These are phyloP conservation scores for Rhadinocentrus ornatus DNA, from an alignment of 2,797 vertebrate species.

Conservation along the genomic window DNA sequence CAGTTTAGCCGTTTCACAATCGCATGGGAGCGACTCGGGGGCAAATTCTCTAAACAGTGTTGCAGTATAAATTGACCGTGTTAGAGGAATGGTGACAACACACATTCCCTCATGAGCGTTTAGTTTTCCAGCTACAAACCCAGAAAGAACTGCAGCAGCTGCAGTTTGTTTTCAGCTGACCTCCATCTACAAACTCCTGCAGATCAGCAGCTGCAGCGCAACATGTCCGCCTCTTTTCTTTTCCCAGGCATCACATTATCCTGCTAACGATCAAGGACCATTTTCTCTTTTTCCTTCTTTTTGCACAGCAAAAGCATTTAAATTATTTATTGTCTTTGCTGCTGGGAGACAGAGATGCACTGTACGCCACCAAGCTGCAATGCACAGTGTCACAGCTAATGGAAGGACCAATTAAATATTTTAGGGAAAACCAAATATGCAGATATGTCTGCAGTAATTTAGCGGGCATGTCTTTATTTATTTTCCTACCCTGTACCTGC, in stretches of 20 bases:
- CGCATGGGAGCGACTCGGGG: too few relatives aligned
- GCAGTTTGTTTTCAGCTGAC: slow-evolving; percentile 35
- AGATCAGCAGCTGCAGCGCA: slow-evolving; percentile 35
- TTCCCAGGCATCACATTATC: too few relatives aligned
- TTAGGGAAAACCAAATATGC: slow-evolving; percentile 75
- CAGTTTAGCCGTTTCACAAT: too few relatives aligned
- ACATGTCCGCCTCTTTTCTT: too few relatives aligned
- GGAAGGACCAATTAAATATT: slow-evolving; percentile 73
- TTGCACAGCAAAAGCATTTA: slow-evolving; percentile 46
- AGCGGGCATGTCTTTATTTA: too few relatives aligned
- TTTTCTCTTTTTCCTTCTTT: slow-evolving; percentile 31
- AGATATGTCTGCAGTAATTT: slow-evolving; percentile 73
- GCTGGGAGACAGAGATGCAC: slow-evolving; percentile 33
- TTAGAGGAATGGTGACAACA: slow-evolving; percentile 14
- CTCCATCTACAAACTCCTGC: background rate
- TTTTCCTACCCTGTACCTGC: too few relatives aligned
- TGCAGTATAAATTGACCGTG: slow-evolving; percentile 57
- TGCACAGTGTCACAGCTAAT: slow-evolving; percentile 72
- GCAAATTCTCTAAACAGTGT: background rate
- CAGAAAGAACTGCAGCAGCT: slow-evolving; percentile 8
- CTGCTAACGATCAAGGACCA: too few relatives aligned
- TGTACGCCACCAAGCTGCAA: slow-evolving; percentile 46
- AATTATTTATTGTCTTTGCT: slow-evolving; percentile 61
- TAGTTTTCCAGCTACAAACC: slow-evolving; percentile 23
- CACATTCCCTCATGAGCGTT: slow-evolving; percentile 8